phyloP scores from a whole-genome alignment of 2,888 invertebrate genomes.

The Euproctis similis region DNA sequence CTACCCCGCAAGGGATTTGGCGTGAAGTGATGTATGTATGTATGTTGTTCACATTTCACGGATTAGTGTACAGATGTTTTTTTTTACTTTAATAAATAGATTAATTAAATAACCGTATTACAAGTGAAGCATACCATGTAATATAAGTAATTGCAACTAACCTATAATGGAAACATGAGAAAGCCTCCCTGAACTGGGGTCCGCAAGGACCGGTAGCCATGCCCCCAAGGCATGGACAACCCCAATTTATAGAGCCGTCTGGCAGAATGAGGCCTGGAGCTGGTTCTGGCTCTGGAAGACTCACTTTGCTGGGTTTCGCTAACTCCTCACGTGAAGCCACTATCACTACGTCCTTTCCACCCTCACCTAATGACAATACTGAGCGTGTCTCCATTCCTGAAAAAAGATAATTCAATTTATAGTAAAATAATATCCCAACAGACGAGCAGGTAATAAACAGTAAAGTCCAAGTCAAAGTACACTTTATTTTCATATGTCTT shows the following conservation, averaged over 20 bases:
- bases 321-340: conserved; percentile 89
- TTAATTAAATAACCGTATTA: too few species aligned
- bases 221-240: conserved; percentile 97
- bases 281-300: conserved; percentile 82
- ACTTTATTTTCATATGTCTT: too few species aligned
- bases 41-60: too few species aligned
- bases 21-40: too few species aligned
- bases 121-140: too few species aligned
- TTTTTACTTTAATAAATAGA: too few species aligned
- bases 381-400: conserved; percentile 14
- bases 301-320: conserved; percentile 80
- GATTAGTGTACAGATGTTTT: too few species aligned
- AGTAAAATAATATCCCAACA: too few species aligned
- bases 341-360: conserved; percentile 85
- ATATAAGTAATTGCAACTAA: too few species aligned
- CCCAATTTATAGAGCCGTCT: conserved; percentile 96
- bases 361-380: conserved; percentile 29
- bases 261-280: conserved; percentile 87
- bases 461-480: background rate
- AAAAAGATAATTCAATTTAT: background rate
- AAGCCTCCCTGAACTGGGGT: conserved; percentile 92
- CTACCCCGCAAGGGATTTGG: too few species aligned
- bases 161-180: conserved; percentile 95
- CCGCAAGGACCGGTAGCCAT: conserved; percentile 98
- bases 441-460: background rate